Percentiles rank a stretch among this genome's conserved stretches.
These are phyloP conservation scores for Helarctos malayanus DNA, from an alignment of 2,797 vertebrate species.

Conservation along the genomic window DNA sequence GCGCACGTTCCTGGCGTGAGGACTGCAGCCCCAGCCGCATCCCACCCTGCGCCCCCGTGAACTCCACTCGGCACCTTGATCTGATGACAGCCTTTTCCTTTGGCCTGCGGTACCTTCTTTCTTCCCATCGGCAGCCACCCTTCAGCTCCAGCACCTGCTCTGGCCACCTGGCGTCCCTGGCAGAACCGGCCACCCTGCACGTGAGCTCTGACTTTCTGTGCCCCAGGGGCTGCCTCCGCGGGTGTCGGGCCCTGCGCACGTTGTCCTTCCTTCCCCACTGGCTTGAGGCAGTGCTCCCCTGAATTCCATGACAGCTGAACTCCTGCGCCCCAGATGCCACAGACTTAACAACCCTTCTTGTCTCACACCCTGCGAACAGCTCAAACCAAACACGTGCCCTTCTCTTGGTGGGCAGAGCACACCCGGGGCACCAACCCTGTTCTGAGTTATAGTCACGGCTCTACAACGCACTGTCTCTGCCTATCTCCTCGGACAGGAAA, in stretches of 20 bases:
- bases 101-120: too few species aligned
- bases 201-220: rapidly evolving
- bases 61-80: background rate
- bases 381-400: background rate
- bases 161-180: background rate
- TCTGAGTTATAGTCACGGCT: background rate
- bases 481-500: background rate
- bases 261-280: background rate
- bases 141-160: background rate
- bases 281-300: background rate
- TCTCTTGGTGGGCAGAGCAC: background rate
- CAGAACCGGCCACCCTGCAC: too few species aligned
- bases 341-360: background rate
- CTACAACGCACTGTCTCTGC: background rate
- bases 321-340: background rate
- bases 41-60: rapidly evolving
- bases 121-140: too few species aligned
- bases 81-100: background rate
- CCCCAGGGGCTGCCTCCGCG: background rate
- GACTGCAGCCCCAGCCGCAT: background rate
- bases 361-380: too few species aligned
- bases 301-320: background rate
- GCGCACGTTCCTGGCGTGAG: background rate
- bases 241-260: background rate
- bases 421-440: background rate